Percentiles rank a stretch among this genome's conserved stretches.
Evolutionary conservation across 2,888 invertebrate genomes (phyloP).

Genomic region (Amblyjoppa proteus): DNA sequence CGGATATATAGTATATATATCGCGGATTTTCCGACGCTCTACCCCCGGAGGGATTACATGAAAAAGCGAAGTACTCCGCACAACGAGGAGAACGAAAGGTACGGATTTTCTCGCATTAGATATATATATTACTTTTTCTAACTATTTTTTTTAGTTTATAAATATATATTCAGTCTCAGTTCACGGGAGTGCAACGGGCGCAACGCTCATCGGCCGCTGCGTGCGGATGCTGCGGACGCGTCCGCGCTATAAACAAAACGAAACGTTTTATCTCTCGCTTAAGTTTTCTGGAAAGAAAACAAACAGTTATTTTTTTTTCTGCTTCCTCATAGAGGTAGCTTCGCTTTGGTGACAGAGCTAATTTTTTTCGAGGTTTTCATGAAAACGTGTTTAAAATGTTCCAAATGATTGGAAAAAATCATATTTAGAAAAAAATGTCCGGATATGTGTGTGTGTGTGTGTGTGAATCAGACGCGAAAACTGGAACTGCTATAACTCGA

Average conservation of each 20-base stretch:
- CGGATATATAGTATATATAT: slow-evolving; percentile 27
- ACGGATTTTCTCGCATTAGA: slow-evolving; percentile 8
- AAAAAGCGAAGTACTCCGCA: slow-evolving; percentile 49
- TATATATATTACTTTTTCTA: slow-evolving; percentile 1
- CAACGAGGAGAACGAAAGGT: slow-evolving; percentile 46
- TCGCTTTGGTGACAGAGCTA: no score
- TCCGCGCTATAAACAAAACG: slow-evolving; percentile 16
- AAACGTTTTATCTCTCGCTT: background rate
- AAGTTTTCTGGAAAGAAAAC: background rate
- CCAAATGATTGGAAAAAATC: no score
- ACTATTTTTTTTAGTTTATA: background rate
- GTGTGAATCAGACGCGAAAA: no score
- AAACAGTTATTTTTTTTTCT: no score
- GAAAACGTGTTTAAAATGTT: no score
- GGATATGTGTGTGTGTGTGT: no score
- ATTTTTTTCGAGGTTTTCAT: no score
- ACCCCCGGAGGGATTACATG: slow-evolving; percentile 65
- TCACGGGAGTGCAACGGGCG: background rate
- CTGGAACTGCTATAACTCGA: no score
- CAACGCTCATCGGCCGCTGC: background rate
- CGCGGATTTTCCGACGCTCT: slow-evolving; percentile 51
- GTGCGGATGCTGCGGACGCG: slow-evolving; percentile 21
- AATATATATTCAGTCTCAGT: background rate
- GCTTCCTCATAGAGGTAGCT: no score
- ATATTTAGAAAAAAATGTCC: background rate